Evolutionary conservation across 2,888 invertebrate species (phyloP).

Genomic region (Leptinotarsa rubiginosa): DNA sequence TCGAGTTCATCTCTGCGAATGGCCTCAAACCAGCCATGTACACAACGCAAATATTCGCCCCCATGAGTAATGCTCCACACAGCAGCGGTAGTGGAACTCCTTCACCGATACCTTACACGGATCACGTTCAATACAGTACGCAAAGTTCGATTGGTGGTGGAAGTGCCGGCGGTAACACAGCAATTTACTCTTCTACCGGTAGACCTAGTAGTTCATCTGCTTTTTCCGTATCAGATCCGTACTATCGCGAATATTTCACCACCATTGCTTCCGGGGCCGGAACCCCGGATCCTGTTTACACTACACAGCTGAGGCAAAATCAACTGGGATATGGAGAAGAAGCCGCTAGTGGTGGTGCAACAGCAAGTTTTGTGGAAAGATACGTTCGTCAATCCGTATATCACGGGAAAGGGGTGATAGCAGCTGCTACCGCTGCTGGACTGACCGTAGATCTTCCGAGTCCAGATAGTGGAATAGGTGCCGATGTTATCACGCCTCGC

Average conservation of each 20-base stretch:
- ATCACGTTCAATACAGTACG: slow-evolving; percentile 57
- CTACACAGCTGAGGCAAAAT: slow-evolving; percentile 65
- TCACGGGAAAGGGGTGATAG: slow-evolving; percentile 79
- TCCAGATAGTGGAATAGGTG: slow-evolving; percentile 95
- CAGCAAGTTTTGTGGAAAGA: slow-evolving; percentile 76
- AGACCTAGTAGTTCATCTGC: slow-evolving; percentile 68
- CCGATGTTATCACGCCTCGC: slow-evolving; percentile 91
- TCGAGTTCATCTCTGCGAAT: slow-evolving; percentile 68
- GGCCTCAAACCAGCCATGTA: slow-evolving; percentile 73
- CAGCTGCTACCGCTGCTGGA: slow-evolving; percentile 81
- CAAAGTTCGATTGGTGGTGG: slow-evolving; percentile 65
- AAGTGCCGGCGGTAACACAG: slow-evolving; percentile 65
- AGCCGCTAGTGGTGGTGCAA: slow-evolving; percentile 69
- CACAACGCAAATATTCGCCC: slow-evolving; percentile 77
- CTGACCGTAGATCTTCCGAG: slow-evolving; percentile 94
- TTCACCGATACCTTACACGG: slow-evolving; percentile 72
- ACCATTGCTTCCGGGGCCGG: slow-evolving; percentile 70
- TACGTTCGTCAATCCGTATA: slow-evolving; percentile 75
- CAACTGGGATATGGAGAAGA: slow-evolving; percentile 71
- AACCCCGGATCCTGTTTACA: slow-evolving; percentile 70
- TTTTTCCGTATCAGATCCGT: slow-evolving; percentile 77
- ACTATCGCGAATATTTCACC: slow-evolving; percentile 85
- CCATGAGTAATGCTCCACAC: slow-evolving; percentile 67
- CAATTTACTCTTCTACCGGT: slow-evolving; percentile 63
- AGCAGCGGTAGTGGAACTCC: slow-evolving; percentile 71